Percentiles rank a stretch among this genome's conserved stretches.
These are phyloP conservation scores for Brachynemurus nebulosus DNA, from an alignment of 2,888 invertebrate species.

Conservation along the genomic window DNA sequence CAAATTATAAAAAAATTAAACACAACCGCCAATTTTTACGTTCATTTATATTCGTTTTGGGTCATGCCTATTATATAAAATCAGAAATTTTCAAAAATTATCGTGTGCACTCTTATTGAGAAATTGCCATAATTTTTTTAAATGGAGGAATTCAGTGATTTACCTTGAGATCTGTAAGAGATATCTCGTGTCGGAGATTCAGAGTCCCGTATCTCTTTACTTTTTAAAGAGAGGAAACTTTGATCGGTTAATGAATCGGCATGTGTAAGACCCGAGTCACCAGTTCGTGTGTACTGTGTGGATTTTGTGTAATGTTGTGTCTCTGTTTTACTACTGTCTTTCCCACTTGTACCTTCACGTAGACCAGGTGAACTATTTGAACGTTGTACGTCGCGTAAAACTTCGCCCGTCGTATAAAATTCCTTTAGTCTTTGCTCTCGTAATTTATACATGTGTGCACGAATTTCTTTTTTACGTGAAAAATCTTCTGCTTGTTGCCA, in stretches of 20 bases:
- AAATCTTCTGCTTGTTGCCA: slow-evolving; percentile 81
- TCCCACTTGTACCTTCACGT: slow-evolving; percentile 10
- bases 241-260: slow-evolving; percentile 60
- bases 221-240: slow-evolving; percentile 62
- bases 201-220: slow-evolving; percentile 65
- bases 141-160: too few species aligned
- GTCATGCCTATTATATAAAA: too few species aligned
- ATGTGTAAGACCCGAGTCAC: slow-evolving; percentile 30
- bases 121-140: too few species aligned
- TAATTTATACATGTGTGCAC: slow-evolving; percentile 71
- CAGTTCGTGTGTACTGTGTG: neutral
- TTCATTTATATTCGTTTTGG: too few species aligned
- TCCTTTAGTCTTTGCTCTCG: slow-evolving; percentile 65
- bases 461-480: slow-evolving; percentile 72
- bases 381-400: slow-evolving; percentile 20
- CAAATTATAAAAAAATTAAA: too few species aligned
- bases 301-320: slow-evolving; percentile 1
- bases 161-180: slow-evolving; percentile 32
- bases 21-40: too few species aligned
- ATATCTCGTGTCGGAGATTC: slow-evolving; percentile 56
- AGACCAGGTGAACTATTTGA: slow-evolving; percentile 20
- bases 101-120: too few species aligned
- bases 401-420: slow-evolving; percentile 48
- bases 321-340: neutral
- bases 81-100: too few species aligned